These are phyloP conservation scores for Acleris laterana DNA, from an alignment of 2,888 invertebrate genomes.

Conservation along the genomic window DNA sequence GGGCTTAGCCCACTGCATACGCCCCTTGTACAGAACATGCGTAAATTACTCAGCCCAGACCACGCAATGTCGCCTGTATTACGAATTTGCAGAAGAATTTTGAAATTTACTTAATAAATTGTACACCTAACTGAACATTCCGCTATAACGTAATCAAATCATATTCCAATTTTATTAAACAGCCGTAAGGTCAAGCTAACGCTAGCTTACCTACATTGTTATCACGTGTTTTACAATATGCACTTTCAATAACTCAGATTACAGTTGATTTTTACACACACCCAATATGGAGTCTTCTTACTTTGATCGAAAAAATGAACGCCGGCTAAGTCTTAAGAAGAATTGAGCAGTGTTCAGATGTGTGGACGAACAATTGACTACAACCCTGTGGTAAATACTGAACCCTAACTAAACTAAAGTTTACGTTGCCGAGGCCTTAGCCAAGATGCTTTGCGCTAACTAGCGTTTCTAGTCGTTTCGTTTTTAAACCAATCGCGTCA, in stretches of 20 bases:
- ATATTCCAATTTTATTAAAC: background rate
- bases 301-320: slow-evolving; percentile 41
- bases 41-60: slow-evolving; percentile 28
- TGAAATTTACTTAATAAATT: background rate
- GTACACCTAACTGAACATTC: no score
- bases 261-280: slow-evolving; percentile 28
- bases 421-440: background rate
- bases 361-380: slow-evolving; percentile 79
- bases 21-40: slow-evolving; percentile 37
- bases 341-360: slow-evolving; percentile 80
- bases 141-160: no score
- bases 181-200: background rate
- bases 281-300: slow-evolving; percentile 37
- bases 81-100: slow-evolving; percentile 8
- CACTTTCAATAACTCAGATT: slow-evolving; percentile 22
- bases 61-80: slow-evolving; percentile 26
- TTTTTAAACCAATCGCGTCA: no score
- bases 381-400: slow-evolving; percentile 76
- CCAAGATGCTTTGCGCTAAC: no score
- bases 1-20: slow-evolving; percentile 32
- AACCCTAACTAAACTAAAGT: slow-evolving; percentile 65
- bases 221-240: background rate
- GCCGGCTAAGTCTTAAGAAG: slow-evolving; percentile 67
- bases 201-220: no score
- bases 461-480: no score